phyloP scores from a whole-genome alignment of 2,113 vertebrate species.

The Carassius auratus region DNA sequence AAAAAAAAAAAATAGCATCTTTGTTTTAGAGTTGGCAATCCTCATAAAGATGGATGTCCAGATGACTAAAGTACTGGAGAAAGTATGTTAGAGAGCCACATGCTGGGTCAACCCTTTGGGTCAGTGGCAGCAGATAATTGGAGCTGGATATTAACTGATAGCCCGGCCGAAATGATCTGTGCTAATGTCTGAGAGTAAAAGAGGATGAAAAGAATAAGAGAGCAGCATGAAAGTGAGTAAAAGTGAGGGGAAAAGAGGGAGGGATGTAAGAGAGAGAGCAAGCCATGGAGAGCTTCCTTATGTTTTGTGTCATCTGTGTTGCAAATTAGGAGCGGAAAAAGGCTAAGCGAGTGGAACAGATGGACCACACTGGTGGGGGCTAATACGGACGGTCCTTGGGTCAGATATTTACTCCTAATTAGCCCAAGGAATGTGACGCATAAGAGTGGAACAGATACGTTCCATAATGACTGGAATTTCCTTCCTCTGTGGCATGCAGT shows the following conservation, averaged over 20 bases:
- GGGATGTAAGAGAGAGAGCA: constrained; percentile 58
- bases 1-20: constrained; percentile 16
- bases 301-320: constrained; percentile 75
- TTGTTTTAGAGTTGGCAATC: constrained; percentile 58
- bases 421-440: constrained; percentile 78
- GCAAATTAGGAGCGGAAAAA: constrained; percentile 68
- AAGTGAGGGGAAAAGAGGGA: constrained; percentile 2
- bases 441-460: constrained; percentile 81
- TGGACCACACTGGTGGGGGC: constrained; percentile 77
- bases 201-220: constrained; percentile 24
- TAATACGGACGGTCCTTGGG: constrained; percentile 77
- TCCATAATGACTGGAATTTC: constrained; percentile 79
- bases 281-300: constrained; percentile 66
- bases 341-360: constrained; percentile 64
- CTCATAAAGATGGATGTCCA: constrained; percentile 56
- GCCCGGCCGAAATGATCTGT: constrained; percentile 67
- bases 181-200: constrained; percentile 53
- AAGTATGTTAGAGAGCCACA: constrained; percentile 62
- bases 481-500: constrained; percentile 74
- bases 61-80: constrained; percentile 12
- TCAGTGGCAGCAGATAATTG: constrained; percentile 71
- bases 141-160: constrained; percentile 70
- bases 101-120: constrained; percentile 62
- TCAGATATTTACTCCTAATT: constrained; percentile 84
- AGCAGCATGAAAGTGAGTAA: constrained; percentile 9